These are phyloP conservation scores for Vultur gryphus DNA, from an alignment of 2,797 vertebrate genomes.

Conservation along the genomic window DNA sequence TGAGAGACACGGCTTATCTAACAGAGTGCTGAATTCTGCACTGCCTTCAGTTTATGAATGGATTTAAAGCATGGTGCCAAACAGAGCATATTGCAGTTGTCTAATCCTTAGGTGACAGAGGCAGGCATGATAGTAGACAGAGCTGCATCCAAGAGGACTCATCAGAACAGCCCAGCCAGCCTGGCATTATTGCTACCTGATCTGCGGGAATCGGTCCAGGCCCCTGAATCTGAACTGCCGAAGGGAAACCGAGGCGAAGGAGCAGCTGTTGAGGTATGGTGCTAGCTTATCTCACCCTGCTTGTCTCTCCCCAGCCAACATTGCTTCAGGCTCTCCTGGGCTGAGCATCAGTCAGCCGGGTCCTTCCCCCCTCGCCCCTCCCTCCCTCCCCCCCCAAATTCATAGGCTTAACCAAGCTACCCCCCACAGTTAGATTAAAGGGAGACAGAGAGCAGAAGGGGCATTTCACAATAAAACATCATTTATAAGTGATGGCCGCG, in stretches of 20 bases:
- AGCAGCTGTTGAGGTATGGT: neutral
- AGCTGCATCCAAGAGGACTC: constrained; percentile 45
- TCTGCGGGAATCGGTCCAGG: neutral
- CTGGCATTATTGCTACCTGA: constrained; percentile 42
- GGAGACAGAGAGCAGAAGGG: neutral
- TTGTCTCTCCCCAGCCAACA: neutral
- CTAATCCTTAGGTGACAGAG: constrained; percentile 57
- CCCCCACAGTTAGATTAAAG: neutral
- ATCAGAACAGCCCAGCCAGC: constrained; percentile 6
- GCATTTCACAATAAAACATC: neutral
- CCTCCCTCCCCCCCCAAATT: neutral
- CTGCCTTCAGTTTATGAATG: constrained; percentile 53
- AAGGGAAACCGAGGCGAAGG: neutral
- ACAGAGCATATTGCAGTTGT: constrained; percentile 60
- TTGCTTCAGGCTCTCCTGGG: neutral
- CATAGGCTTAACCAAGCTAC: neutral
- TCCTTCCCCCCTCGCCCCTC: neutral
- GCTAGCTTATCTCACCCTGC: neutral
- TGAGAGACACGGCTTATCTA: constrained; percentile 12
- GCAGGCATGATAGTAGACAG: constrained; percentile 34
- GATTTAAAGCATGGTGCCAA: constrained; percentile 44
- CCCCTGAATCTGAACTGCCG: neutral
- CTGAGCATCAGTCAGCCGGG: neutral
- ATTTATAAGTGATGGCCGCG: neutral
- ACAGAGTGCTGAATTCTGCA: neutral